phyloP scores from a whole-genome alignment of 2,113 vertebrate genomes.

The Menidia beryllina region DNA sequence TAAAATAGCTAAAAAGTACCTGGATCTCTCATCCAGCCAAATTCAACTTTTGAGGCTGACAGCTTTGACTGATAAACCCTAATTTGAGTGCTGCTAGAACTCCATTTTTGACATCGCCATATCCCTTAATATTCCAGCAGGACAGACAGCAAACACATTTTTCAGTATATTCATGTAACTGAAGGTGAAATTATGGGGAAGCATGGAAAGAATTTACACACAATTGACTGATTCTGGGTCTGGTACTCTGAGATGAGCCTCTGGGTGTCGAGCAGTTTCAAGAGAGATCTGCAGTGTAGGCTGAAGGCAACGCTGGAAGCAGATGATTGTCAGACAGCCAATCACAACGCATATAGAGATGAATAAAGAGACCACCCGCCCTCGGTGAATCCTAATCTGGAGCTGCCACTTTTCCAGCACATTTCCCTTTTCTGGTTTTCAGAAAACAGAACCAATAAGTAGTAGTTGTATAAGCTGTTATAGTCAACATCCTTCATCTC shows the following conservation, averaged over 20 bases:
- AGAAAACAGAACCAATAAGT: too few relatives aligned
- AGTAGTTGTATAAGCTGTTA: too few relatives aligned
- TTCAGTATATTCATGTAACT: not conserved
- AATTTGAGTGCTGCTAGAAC: too few relatives aligned
- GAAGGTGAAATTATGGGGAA: not conserved
- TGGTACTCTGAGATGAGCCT: constrained; percentile 42
- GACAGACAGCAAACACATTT: not conserved
- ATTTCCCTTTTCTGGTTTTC: too few relatives aligned
- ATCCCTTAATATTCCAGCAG: not conserved
- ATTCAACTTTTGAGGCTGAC: not conserved
- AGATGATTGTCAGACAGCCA: constrained; percentile 9
- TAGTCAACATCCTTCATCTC: too few relatives aligned
- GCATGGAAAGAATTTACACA: not conserved
- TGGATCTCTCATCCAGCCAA: not conserved
- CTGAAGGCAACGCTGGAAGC: constrained; percentile 50
- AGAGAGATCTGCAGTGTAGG: constrained; percentile 26
- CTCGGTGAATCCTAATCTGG: not conserved
- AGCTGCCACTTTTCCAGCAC: not conserved
- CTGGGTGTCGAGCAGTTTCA: constrained; percentile 2
- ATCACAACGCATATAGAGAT: not conserved
- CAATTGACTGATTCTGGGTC: constrained; percentile 43
- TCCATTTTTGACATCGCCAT: not conserved
- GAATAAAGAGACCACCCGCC: not conserved
- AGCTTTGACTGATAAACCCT: not conserved
- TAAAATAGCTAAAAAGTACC: not conserved